Percentiles rank a stretch among this genome's conserved stretches.
These are phyloP conservation scores for Dromaius novaehollandiae DNA, from an alignment of 2,113 vertebrate species.

Conservation along the genomic window DNA sequence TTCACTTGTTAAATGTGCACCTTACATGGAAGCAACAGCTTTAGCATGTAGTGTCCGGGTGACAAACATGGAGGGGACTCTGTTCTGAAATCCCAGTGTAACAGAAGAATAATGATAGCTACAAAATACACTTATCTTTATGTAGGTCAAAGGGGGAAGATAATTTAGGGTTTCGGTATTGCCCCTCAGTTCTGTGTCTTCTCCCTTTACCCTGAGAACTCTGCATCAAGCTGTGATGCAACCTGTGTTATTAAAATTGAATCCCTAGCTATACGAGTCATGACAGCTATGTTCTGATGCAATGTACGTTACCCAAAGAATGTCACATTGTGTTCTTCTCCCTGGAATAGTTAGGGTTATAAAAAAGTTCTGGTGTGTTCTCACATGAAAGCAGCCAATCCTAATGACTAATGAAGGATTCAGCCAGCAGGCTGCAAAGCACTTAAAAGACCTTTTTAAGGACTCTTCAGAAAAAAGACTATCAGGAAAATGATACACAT, in stretches of 20 bases:
- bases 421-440: conserved; percentile 13
- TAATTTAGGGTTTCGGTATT: background rate
- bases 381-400: background rate
- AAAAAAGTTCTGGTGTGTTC: conserved; percentile 32
- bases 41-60: background rate
- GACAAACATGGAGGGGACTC: background rate
- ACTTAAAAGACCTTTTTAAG: background rate
- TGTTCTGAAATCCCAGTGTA: background rate
- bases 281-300: background rate
- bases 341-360: background rate
- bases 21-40: background rate
- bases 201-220: background rate
- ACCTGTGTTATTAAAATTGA: background rate
- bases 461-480: background rate
- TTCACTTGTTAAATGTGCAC: background rate
- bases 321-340: conserved; percentile 21
- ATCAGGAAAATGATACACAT: background rate
- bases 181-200: background rate
- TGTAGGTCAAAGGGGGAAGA: background rate
- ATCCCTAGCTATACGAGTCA: background rate
- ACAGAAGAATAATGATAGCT: background rate
- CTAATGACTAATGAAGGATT: conserved; percentile 26
- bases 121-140: background rate
- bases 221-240: background rate
- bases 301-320: background rate